Base-by-base conservation (phyloP, 2,888 invertebrate genomes). In the Sialis fuliginosa region DNA sequence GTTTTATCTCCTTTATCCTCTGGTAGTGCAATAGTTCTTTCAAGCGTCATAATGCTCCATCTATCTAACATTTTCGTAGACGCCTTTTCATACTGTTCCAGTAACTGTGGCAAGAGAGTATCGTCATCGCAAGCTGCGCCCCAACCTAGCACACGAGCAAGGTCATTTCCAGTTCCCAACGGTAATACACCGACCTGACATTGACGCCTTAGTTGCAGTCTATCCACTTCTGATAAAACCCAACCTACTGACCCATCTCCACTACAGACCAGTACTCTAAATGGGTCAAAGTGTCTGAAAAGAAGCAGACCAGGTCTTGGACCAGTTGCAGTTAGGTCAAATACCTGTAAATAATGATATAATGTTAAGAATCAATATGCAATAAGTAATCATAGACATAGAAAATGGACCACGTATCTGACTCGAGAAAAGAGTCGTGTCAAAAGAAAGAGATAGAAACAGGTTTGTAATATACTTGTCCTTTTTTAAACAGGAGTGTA, bases 201-300 rank as follows among this genome's bases (percentile, higher is more conserved):
- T 70, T 89, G 86, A 62, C 83, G 83, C 89, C 89, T 65, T 52
- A 58, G 60, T 47, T 88, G 87, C 54, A 96, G 74, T 57, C 87
- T 83, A 68, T 96, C 96, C 54, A 96, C 88, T 67, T 96, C 93
- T 53, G 90, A 87, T 52, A 97, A 75, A 50, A 97, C 96, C 96
- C 96, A 97, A 46, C 96, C 93, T 6, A 96, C 92, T 34, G 92
- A 93, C 13, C 96, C 96, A 64, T 97, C 96, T 0, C 96, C 96
- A 42, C 95, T 95, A 72, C 96, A 96, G 50, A 96, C 91, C 53
- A 96, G 72, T 59, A 96, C 91, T 55, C 96, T 80, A 64, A 96
- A 88, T 55, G 93, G 92, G 61, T 95, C 91, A 64, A 96, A 93
- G 68, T 90, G 88, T 56, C 91, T 77, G 71, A 96, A 96, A 56